A percentile compares a stretch with the other conserved stretches of the same genome.
These are phyloP conservation scores for Saxidomus purpurata DNA, from an alignment of 1,140 invertebrate genomes.

Conservation along the genomic window DNA sequence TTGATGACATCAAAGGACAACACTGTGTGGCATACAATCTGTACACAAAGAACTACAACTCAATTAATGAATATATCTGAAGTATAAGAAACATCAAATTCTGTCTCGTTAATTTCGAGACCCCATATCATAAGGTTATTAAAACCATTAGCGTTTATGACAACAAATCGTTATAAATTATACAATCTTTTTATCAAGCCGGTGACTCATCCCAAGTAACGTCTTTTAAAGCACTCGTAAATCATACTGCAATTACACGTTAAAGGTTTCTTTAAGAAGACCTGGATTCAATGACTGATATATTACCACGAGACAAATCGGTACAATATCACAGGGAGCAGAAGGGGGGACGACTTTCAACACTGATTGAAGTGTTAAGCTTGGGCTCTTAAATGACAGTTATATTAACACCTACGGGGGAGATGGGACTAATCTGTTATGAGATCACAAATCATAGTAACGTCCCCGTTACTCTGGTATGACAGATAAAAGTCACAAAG, in stretches of 20 bases:
- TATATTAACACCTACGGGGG: conserved; percentile 4
- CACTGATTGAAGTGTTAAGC: neutral
- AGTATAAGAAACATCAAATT: neutral
- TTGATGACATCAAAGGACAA: neutral
- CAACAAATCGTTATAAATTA: conserved; percentile 40
- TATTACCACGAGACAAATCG: neutral
- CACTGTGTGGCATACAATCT: too few species aligned
- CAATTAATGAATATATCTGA: neutral
- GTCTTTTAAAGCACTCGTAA: conserved; percentile 1
- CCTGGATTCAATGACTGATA: neutral
- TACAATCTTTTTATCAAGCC: neutral
- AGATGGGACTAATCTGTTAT: neutral
- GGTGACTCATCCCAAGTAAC: neutral
- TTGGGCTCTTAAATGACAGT: neutral
- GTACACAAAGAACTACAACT: neutral
- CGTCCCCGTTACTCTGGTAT: neutral
- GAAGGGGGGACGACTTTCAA: neutral
- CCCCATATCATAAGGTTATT: conserved; percentile 5
- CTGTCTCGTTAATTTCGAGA: neutral
- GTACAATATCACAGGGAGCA: neutral
- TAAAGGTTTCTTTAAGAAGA: neutral
- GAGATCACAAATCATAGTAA: neutral
- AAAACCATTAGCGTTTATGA: conserved; percentile 18
- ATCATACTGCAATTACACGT: neutral
- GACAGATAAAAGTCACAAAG: neutral